Conservation (phyloP, 2,888 invertebrate species). For the Urechis unicinctus region DNA sequence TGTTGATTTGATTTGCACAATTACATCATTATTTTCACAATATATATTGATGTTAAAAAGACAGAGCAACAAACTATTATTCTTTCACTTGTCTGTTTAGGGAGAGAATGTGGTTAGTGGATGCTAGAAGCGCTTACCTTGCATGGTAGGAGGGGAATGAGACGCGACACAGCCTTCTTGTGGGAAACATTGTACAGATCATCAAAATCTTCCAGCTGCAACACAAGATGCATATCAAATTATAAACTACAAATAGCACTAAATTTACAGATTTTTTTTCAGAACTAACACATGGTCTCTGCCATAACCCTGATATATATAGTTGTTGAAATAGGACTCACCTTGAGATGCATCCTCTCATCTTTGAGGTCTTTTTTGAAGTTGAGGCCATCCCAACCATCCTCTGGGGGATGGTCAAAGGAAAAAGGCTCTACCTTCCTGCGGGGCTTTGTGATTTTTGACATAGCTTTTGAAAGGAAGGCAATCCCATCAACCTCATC, state of each 20-base stretch:
- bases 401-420: constrained; percentile 48
- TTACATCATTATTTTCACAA: too few relatives aligned
- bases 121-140: constrained; percentile 34
- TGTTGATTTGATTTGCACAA: too few relatives aligned
- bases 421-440: constrained; percentile 37
- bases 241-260: background rate
- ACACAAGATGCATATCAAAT: constrained; percentile 1
- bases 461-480: constrained; percentile 24
- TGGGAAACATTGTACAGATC: constrained; percentile 39
- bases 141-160: constrained; percentile 44
- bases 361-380: constrained; percentile 55
- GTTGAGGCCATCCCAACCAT: constrained; percentile 22
- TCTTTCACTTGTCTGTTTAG: too few relatives aligned
- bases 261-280: background rate
- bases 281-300: background rate
- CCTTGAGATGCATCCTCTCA: constrained; percentile 61
- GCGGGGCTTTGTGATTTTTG: constrained; percentile 18
- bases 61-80: too few relatives aligned
- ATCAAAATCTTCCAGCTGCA: constrained; percentile 48
- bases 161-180: constrained; percentile 35
- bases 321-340: too few relatives aligned
- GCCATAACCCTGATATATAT: too few relatives aligned
- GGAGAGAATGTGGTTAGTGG: too few relatives aligned
- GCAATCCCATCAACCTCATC: constrained; percentile 30
- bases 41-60: too few relatives aligned